A percentile compares a stretch with the other conserved stretches of the same genome.
Evolutionary conservation across 2,888 invertebrate species (phyloP).

Genomic region (Drosophila phalerata): DNA sequence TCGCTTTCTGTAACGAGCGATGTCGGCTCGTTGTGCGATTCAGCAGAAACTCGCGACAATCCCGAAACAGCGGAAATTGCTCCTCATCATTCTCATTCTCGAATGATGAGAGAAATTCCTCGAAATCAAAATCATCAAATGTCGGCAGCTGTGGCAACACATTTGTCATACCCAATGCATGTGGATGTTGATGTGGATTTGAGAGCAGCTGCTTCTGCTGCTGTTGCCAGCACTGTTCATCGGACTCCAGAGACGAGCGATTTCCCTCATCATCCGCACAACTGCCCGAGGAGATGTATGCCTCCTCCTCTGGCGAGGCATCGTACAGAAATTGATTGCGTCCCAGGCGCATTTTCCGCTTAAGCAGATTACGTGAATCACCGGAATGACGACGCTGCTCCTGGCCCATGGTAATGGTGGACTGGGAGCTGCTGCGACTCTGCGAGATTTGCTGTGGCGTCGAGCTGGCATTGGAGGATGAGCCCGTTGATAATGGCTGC

Average conservation of each 20-base stretch:
- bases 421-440: conserved; percentile 69
- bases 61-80: conserved; percentile 86
- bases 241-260: conserved; percentile 79
- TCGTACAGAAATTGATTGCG: conserved; percentile 85
- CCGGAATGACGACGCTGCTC: conserved; percentile 75
- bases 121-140: conserved; percentile 88
- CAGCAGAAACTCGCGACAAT: conserved; percentile 85
- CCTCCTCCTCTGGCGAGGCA: conserved; percentile 83
- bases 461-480: conserved; percentile 73
- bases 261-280: conserved; percentile 83
- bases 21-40: conserved; percentile 83
- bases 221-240: conserved; percentile 71
- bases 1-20: conserved; percentile 80
- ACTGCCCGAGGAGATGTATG: conserved; percentile 68
- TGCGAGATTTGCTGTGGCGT: conserved; percentile 61
- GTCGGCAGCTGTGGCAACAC: conserved; percentile 82
- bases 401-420: conserved; percentile 60
- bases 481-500: conserved; percentile 52
- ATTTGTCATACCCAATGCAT: conserved; percentile 34
- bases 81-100: conserved; percentile 87
- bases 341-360: conserved; percentile 85
- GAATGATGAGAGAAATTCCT: conserved; percentile 90
- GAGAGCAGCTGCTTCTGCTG: conserved; percentile 80
- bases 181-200: conserved; percentile 63
- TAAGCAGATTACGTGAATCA: conserved; percentile 81